Conservation (phyloP, 2,888 invertebrate species). For the Hipparchia semele region DNA sequence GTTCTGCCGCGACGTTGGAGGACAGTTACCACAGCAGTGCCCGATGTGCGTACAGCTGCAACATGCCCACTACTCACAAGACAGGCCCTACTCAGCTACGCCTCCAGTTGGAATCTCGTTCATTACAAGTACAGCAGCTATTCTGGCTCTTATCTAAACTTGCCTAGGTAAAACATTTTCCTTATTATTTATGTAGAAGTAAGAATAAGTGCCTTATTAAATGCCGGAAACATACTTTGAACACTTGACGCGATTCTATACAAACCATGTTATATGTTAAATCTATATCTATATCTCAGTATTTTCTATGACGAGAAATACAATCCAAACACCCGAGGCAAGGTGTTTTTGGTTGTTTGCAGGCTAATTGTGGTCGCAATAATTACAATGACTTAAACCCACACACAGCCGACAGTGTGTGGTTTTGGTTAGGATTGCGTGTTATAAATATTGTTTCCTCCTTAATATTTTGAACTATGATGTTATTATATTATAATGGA, state of each 20-base stretch:
- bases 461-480: neutral
- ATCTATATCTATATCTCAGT: neutral
- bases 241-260: neutral
- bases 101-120: conserved; percentile 94
- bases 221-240: neutral
- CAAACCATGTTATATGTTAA: neutral
- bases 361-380: neutral
- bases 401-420: neutral
- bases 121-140: conserved; percentile 96
- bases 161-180: conserved; percentile 86
- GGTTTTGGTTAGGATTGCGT: neutral
- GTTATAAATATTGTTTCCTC: neutral
- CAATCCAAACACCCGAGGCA: neutral
- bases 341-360: neutral
- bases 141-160: conserved; percentile 92
- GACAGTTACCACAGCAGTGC: conserved; percentile 86
- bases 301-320: neutral
- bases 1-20: conserved; percentile 91
- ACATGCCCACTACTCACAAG: conserved; percentile 82
- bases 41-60: conserved; percentile 80
- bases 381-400: neutral
- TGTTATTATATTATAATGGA: neutral
- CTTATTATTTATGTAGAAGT: conserved; percentile 18
- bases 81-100: conserved; percentile 88
- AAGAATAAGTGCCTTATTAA: neutral